Conservation (phyloP, 2,888 invertebrate genomes). For the Yponomeuta evonymella region DNA sequence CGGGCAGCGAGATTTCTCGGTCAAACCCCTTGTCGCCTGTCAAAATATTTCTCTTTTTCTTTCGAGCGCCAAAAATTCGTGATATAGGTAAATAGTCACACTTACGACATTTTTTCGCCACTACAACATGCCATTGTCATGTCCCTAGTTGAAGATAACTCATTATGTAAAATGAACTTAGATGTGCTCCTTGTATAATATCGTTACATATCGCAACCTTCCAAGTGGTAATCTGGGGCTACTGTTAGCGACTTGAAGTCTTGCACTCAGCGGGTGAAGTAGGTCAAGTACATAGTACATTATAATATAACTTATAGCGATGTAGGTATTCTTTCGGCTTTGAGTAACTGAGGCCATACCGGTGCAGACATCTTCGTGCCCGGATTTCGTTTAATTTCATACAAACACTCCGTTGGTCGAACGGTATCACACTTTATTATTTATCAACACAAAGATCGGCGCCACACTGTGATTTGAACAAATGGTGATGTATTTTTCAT, state of each 20-base stretch:
- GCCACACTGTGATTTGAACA: too few species aligned
- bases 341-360: neutral
- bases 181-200: neutral
- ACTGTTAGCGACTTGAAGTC: neutral
- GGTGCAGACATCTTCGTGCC: neutral
- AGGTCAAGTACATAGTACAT: neutral
- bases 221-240: neutral
- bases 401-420: too few species aligned
- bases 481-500: too few species aligned
- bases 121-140: neutral
- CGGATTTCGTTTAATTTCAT: neutral
- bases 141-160: neutral
- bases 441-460: too few species aligned
- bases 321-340: neutral
- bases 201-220: neutral
- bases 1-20: neutral
- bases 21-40: conserved; percentile 7
- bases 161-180: neutral
- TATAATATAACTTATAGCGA: neutral
- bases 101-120: neutral
- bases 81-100: neutral
- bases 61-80: conserved; percentile 4
- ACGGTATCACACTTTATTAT: too few species aligned
- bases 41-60: neutral
- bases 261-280: neutral